Conservation (phyloP, 2,113 vertebrate genomes). For the Marcusenius ussheri region DNA sequence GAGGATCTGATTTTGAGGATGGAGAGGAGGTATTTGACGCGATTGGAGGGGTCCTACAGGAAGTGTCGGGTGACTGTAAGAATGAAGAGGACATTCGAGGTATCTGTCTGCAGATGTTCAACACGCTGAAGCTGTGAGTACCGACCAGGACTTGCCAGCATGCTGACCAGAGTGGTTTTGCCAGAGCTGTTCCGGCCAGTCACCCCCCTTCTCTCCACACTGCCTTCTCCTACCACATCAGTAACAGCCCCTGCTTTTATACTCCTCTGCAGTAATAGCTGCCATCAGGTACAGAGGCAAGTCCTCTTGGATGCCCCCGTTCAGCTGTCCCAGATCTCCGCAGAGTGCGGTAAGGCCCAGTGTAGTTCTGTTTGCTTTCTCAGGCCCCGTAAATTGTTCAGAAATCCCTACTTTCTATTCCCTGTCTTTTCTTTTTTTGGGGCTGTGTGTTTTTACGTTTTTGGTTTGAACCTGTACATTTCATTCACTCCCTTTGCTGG, state of each 20-base stretch:
- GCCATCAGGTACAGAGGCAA: conserved; percentile 54
- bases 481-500: not conserved
- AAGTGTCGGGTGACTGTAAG: conserved; percentile 78
- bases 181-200: not conserved
- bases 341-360: conserved; percentile 64
- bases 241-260: not conserved
- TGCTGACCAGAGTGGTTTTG: too few species aligned
- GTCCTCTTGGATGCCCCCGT: conserved; percentile 83
- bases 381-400: not conserved
- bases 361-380: not conserved
- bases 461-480: not conserved
- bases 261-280: conserved; percentile 44
- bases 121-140: conserved; percentile 81
- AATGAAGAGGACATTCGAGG: conserved; percentile 81
- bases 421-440: not conserved
- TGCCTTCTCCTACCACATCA: not conserved
- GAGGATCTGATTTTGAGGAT: conserved; percentile 84
- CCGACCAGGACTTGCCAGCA: not conserved
- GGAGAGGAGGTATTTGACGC: conserved; percentile 88
- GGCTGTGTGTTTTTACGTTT: not conserved
- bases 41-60: conserved; percentile 82
- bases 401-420: not conserved
- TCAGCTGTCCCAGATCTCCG: conserved; percentile 85
- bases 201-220: not conserved
- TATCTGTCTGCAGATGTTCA: conserved; percentile 90